Evolutionary conservation across 2,797 vertebrate genomes (phyloP).

Genomic region (Diglossa cyanea): DNA sequence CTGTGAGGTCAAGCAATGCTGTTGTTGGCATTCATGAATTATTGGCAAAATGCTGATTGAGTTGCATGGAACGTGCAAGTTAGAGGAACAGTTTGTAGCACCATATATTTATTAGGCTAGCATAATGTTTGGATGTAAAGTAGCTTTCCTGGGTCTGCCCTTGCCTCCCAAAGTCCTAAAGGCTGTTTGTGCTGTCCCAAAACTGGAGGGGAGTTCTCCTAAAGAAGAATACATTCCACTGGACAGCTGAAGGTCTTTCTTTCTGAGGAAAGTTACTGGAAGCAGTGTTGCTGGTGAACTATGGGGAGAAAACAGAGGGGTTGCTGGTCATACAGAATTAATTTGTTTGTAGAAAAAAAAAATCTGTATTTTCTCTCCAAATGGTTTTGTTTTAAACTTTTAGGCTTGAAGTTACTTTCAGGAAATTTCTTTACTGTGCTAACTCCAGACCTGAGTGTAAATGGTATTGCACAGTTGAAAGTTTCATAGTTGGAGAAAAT

Average conservation of each 20-base stretch:
- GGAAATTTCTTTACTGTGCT: background rate
- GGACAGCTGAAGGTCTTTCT: background rate
- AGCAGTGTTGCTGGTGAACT: background rate
- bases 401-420: background rate
- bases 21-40: background rate
- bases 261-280: background rate
- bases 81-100: background rate
- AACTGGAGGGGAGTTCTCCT: background rate
- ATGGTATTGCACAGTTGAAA: background rate
- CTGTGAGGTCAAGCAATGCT: background rate
- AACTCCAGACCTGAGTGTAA: background rate
- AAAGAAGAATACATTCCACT: background rate
- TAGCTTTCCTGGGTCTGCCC: background rate
- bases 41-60: background rate
- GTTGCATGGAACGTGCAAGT: background rate
- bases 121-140: background rate
- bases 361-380: background rate
- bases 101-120: background rate
- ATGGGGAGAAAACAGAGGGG: background rate
- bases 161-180: background rate
- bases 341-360: background rate
- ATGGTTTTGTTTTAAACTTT: background rate
- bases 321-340: background rate
- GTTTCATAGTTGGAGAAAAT: background rate
- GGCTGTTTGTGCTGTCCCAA: background rate